Conservation (phyloP, 2,888 invertebrate genomes). For the Tyria jacobaeae region DNA sequence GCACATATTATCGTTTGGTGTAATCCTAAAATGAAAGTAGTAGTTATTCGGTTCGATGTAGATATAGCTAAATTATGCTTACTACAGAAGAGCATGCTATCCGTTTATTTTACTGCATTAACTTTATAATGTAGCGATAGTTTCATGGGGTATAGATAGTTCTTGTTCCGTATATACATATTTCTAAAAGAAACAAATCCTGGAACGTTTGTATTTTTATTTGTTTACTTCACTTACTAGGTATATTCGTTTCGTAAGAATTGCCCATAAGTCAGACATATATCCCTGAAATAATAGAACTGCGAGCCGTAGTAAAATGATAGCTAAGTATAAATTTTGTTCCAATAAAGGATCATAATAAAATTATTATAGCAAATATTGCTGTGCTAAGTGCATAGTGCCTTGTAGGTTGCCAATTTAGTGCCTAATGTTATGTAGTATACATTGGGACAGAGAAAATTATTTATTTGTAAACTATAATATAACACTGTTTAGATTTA, state of each 20-base stretch:
- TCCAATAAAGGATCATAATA: constrained; percentile 62
- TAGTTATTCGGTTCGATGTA: constrained; percentile 12
- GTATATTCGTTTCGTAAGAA: neutral
- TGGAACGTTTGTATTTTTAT: neutral
- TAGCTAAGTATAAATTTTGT: constrained; percentile 59
- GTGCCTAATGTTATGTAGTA: constrained; percentile 82
- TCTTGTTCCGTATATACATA: neutral
- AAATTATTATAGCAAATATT: constrained; percentile 74
- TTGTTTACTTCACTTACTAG: neutral
- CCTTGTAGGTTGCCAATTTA: constrained; percentile 88
- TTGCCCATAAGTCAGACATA: constrained; percentile 16
- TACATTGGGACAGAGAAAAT: constrained; percentile 62
- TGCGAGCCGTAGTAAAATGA: constrained; percentile 52
- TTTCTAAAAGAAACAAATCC: neutral
- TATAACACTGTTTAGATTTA: constrained; percentile 29
- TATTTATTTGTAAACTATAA: constrained; percentile 55
- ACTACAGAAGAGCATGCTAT: constrained; percentile 14
- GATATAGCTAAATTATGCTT: constrained; percentile 12
- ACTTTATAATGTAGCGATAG: constrained; percentile 10
- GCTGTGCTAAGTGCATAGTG: constrained; percentile 87
- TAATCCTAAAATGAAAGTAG: constrained; percentile 7
- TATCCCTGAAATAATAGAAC: constrained; percentile 45
- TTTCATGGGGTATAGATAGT: neutral
- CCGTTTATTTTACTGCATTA: constrained; percentile 18
- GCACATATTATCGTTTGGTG: constrained; percentile 33